phyloP scores from a whole-genome alignment of 2,797 vertebrate genomes.

The Leptoclinus maculatus region DNA sequence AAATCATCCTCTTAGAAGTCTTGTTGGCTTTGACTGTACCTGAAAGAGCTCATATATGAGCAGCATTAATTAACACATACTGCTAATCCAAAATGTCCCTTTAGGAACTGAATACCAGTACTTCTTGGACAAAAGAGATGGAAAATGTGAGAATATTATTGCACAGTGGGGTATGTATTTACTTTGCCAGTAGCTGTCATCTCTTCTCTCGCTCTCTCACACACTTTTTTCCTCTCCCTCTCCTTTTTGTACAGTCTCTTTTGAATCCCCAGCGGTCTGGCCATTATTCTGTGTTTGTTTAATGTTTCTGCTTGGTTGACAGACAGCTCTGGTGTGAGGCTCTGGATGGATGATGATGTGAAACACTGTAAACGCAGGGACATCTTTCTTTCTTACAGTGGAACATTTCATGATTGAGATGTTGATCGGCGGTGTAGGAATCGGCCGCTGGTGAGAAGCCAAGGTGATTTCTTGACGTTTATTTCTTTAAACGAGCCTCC shows the following conservation, averaged over 20 bases:
- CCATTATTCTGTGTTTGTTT: constrained; percentile 68
- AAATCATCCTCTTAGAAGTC: constrained; percentile 35
- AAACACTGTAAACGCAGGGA: constrained; percentile 2
- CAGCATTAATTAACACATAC: not conserved
- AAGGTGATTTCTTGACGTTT: constrained; percentile 24
- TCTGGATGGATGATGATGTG: constrained; percentile 7
- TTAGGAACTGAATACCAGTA: not conserved
- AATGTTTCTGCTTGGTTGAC: constrained; percentile 51
- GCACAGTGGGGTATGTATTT: constrained; percentile 42
- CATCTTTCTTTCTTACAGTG: constrained; percentile 18
- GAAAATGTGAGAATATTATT: constrained; percentile 35
- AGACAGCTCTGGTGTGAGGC: constrained; percentile 41
- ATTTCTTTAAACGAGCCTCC: constrained; percentile 11
- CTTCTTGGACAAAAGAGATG: constrained; percentile 12
- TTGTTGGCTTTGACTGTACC: constrained; percentile 15
- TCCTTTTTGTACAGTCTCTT: constrained; percentile 4
- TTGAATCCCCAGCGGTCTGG: constrained; percentile 42
- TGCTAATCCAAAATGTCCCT: constrained; percentile 16
- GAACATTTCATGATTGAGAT: constrained; percentile 50
- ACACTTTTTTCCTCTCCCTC: constrained; percentile 25
- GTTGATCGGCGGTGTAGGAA: constrained; percentile 47
- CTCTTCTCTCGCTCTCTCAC: constrained; percentile 22
- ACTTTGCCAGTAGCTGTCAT: constrained; percentile 42
- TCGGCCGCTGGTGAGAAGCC: constrained; percentile 20
- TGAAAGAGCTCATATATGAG: constrained; percentile 18